Evolutionary conservation across 2,888 invertebrate species (phyloP), one percentile per base, ranked within the genome.

Genomic region (Synergus gifuensis): DNA sequence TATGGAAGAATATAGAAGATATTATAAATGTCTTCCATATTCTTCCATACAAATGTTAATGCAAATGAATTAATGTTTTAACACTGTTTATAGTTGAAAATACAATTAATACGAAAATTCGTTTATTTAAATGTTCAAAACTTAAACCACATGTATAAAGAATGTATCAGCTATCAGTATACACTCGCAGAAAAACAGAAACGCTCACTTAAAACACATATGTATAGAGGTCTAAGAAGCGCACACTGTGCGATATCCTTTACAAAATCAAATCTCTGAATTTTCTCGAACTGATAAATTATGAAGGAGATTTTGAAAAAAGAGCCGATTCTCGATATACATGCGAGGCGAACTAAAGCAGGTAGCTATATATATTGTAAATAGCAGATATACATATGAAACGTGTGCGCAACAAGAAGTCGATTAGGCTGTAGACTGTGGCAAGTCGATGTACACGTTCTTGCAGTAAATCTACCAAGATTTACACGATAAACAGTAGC

Each of bases 391-490:
- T 82, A 78, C 69, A 80, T 79, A 81, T 78, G 82, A 79, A 80
- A 77, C 54, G 64, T 78, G 62, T 79, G 76, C 64, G 66, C 44
- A 78, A 63, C 5, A 77, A 84, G 77, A 80, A 69, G 66, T 77
- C 42, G 49, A 83, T 78, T 64, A 78, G 78, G 58, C 36, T 58
- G 78, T 76, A 78, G 58, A 67, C 81, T 80, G 82, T 85, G 79
- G 63, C 81, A 84, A 85, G 81, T 87, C 83, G 85, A 85, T 85
- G 86, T 87, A 85, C 78, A 85, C 86, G 85, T 85, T 83, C 86
- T 83, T 84, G 83, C 82, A 81, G 80, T 86, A 83, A 83, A 85
- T 82, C 82, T 84, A 86, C 82, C 86, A 85, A 83, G 80, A 66
- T 85, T 86, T 85, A 83, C 85, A 84, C 81, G 83, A 80, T 82